Evolutionary conservation across 2,797 vertebrate genomes (phyloP).

Genomic region (Cephalopachus bancanus): DNA sequence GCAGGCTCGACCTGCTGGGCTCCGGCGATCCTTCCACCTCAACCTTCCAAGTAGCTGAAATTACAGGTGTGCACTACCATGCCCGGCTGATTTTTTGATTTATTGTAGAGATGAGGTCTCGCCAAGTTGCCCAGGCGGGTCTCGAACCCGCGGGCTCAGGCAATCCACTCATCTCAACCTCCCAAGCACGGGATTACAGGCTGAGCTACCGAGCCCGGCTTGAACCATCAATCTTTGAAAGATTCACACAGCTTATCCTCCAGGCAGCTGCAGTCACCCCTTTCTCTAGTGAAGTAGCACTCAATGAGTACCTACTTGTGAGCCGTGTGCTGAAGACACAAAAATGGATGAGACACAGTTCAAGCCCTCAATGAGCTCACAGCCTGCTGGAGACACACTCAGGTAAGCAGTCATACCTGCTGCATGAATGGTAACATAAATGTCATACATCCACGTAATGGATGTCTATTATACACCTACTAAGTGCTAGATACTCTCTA

Average conservation of each 20-base stretch:
- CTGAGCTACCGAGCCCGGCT: too few species aligned
- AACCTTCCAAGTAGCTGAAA: too few species aligned
- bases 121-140: too few species aligned
- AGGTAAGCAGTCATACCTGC: accelerated
- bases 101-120: too few species aligned
- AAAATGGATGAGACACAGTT: not conserved
- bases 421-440: not conserved
- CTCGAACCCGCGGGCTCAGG: too few species aligned
- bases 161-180: too few species aligned
- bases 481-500: not conserved
- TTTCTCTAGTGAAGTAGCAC: not conserved
- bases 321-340: not conserved
- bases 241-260: not conserved
- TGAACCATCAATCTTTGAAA: not conserved
- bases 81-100: too few species aligned
- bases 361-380: too few species aligned
- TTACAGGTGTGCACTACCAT: too few species aligned
- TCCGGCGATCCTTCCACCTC: too few species aligned
- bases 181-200: too few species aligned
- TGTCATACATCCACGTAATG: not conserved
- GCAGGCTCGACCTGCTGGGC: too few species aligned
- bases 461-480: not conserved
- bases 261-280: not conserved
- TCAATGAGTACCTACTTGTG: not conserved
- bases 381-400: not conserved